These are phyloP conservation scores for Ceratotherium simum DNA, from an alignment of 2,113 vertebrate species.

Conservation along the genomic window DNA sequence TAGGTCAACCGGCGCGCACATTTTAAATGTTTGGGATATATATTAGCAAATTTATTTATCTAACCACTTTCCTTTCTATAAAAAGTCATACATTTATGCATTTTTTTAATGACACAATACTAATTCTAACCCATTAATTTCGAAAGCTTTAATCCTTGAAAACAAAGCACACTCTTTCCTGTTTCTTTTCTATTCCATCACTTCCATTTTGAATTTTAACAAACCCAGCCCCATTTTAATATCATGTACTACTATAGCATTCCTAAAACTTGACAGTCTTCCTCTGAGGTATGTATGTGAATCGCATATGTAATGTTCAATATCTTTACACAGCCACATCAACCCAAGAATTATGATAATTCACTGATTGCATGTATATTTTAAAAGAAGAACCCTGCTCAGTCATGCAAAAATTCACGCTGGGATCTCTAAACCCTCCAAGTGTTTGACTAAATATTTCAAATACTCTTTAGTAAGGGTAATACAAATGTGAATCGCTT, in stretches of 20 bases:
- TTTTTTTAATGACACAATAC: background rate
- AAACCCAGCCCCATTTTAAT: slow-evolving; percentile 48
- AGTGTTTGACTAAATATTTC: slow-evolving; percentile 76
- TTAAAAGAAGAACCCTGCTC: slow-evolving; percentile 62
- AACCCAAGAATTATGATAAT: slow-evolving; percentile 61
- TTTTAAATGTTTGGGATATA: background rate
- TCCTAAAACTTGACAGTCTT: slow-evolving; percentile 59
- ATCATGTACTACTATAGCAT: background rate
- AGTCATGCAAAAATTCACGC: slow-evolving; percentile 33
- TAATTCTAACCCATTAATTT: slow-evolving; percentile 27
- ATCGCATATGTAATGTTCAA: slow-evolving; percentile 39
- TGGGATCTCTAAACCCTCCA: slow-evolving; percentile 35
- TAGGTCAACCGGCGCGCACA: background rate
- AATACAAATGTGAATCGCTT: slow-evolving; percentile 78
- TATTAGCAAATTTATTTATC: background rate
- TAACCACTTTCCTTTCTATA: background rate
- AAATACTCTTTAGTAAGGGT: slow-evolving; percentile 65
- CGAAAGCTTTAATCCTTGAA: slow-evolving; percentile 34
- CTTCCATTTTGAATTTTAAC: slow-evolving; percentile 62
- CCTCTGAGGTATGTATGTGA: slow-evolving; percentile 48
- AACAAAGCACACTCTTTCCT: background rate
- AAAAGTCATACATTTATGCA: background rate
- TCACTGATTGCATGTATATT: slow-evolving; percentile 39
- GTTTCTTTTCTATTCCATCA: background rate
- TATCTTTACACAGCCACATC: slow-evolving; percentile 60